A percentile compares a stretch with the other conserved stretches of the same genome.
Evolutionary conservation across 2,888 invertebrate genomes (phyloP).

Genomic region (Metopia argyrocephala): DNA sequence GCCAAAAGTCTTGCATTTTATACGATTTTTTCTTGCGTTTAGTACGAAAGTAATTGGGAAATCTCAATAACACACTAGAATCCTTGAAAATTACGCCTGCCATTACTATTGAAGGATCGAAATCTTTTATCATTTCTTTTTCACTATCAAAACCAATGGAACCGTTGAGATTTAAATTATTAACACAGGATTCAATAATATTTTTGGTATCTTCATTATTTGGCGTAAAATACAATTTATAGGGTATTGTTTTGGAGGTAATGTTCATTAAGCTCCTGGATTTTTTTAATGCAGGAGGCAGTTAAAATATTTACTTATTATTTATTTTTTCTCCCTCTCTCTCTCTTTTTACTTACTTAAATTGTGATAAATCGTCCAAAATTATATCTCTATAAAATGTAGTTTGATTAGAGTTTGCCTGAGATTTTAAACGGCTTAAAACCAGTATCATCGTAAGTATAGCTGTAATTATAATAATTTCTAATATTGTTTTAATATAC

Average conservation of each 20-base stretch:
- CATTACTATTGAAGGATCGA: slow-evolving; percentile 66
- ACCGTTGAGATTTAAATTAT: slow-evolving; percentile 4
- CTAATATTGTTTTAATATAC: slow-evolving; percentile 66
- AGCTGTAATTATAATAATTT: slow-evolving; percentile 65
- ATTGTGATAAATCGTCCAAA: slow-evolving; percentile 25
- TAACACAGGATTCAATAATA: not conserved
- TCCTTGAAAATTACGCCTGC: slow-evolving; percentile 68
- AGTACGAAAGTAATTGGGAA: slow-evolving; percentile 70
- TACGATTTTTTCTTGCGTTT: slow-evolving; percentile 48
- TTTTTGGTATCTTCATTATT: slow-evolving; percentile 26
- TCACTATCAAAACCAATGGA: slow-evolving; percentile 40
- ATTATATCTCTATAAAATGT: slow-evolving; percentile 12
- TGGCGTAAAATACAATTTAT: slow-evolving; percentile 67
- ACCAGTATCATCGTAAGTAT: slow-evolving; percentile 37
- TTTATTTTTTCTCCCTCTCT: too few species aligned
- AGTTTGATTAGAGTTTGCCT: not conserved
- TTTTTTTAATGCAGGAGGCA: too few species aligned
- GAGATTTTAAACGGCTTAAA: not conserved
- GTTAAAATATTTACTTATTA: too few species aligned
- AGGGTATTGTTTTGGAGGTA: not conserved
- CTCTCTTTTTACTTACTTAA: slow-evolving; percentile 17
- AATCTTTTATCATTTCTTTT: slow-evolving; percentile 65
- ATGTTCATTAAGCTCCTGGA: slow-evolving; percentile 6
- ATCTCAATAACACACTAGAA: slow-evolving; percentile 65
- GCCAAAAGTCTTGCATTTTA: slow-evolving; percentile 68